phyloP scores from a whole-genome alignment of 2,888 invertebrate genomes.

The Polyommatus icarus region DNA sequence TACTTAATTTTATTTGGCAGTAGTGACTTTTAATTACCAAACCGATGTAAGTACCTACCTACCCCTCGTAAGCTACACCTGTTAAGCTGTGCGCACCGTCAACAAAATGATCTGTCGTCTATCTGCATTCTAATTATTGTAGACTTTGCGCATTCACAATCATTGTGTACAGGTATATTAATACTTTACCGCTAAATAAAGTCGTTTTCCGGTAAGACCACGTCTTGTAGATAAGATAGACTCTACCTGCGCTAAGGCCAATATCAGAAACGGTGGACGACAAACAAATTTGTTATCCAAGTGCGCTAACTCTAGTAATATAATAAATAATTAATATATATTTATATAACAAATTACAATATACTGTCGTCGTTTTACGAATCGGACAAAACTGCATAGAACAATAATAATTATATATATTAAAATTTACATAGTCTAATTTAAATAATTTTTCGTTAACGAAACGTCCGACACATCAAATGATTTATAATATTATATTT shows the following conservation, averaged over 20 bases:
- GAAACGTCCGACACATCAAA: constrained; percentile 47
- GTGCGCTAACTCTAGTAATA: constrained; percentile 25
- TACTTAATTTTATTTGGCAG: constrained; percentile 76
- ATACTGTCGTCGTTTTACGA: constrained; percentile 60
- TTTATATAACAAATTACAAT: constrained; percentile 67
- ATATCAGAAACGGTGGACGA: neutral
- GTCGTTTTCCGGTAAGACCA: neutral
- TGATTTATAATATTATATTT: constrained; percentile 35
- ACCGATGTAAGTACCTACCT: constrained; percentile 53
- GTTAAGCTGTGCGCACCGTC: constrained; percentile 45
- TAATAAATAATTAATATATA: constrained; percentile 49
- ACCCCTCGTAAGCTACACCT: constrained; percentile 62
- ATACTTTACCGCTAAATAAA: too few relatives aligned
- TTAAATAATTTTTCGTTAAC: constrained; percentile 53
- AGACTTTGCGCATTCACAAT: too few relatives aligned
- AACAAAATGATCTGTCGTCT: neutral
- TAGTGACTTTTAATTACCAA: constrained; percentile 69
- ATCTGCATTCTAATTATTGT: neutral
- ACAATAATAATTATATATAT: constrained; percentile 46
- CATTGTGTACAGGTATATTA: too few relatives aligned
- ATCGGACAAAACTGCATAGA: constrained; percentile 54
- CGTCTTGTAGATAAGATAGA: neutral
- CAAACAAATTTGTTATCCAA: neutral
- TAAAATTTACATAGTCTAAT: constrained; percentile 53
- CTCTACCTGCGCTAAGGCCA: neutral